Evolutionary conservation across 2,888 invertebrate species (phyloP).

Genomic region (Lycocerus yunnanus): DNA sequence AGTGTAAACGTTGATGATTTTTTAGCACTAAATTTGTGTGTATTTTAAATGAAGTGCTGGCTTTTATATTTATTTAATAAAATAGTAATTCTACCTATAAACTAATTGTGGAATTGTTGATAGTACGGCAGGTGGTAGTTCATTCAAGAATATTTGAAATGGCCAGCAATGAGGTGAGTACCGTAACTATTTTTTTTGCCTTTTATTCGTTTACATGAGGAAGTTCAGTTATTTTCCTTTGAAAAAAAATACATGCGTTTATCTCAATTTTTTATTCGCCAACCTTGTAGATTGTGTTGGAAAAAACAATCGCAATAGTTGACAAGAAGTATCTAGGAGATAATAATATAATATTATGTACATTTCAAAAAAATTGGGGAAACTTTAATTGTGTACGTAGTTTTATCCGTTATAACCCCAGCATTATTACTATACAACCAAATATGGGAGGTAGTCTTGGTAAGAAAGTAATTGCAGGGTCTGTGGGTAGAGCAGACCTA

Average conservation of each 20-base stretch:
- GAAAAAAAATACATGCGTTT: not conserved
- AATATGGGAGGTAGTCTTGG: not conserved
- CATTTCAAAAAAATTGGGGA: not conserved
- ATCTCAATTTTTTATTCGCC: not conserved
- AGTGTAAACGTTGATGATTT: slow-evolving; percentile 21
- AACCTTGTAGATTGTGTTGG: not conserved
- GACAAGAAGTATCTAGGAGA: not conserved
- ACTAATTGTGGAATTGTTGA: slow-evolving; percentile 35
- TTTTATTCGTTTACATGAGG: not conserved
- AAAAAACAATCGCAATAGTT: not conserved
- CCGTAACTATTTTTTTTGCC: not conserved
- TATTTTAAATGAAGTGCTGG: slow-evolving; percentile 25
- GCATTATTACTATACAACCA: not conserved
- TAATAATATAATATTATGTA: not conserved
- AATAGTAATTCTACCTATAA: slow-evolving; percentile 11
- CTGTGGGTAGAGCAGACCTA: not conserved
- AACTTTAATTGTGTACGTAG: not conserved
- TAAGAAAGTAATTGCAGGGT: not conserved
- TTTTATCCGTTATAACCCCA: not conserved
- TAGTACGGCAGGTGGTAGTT: slow-evolving; percentile 57
- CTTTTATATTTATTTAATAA: slow-evolving; percentile 15
- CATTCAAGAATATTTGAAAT: slow-evolving; percentile 66
- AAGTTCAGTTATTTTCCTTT: not conserved
- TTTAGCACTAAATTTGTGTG: slow-evolving; percentile 10
- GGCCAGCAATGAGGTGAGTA: slow-evolving; percentile 79